These are phyloP conservation scores for Psilopogon haemacephalus DNA, from an alignment of 2,113 vertebrate genomes.

Conservation along the genomic window DNA sequence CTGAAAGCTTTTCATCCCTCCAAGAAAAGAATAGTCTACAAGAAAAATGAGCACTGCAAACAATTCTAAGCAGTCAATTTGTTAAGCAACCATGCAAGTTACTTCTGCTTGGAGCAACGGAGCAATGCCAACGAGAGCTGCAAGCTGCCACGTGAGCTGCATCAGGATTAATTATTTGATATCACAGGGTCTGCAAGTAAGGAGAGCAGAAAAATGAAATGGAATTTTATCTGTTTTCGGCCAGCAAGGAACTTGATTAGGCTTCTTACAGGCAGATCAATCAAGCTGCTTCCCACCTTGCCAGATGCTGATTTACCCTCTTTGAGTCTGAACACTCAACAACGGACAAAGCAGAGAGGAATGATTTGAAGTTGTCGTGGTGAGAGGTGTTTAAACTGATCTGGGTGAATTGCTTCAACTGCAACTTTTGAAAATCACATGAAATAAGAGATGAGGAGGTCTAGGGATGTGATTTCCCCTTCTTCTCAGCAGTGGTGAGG, in stretches of 20 bases:
- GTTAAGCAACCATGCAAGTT: constrained; percentile 20
- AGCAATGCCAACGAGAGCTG: not conserved
- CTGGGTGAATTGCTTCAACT: not conserved
- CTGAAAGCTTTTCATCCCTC: constrained; percentile 21
- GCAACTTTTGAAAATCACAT: not conserved
- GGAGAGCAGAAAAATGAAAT: constrained; percentile 23
- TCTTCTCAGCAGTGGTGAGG: too few species aligned
- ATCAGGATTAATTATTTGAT: constrained; percentile 54
- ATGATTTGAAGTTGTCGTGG: not conserved
- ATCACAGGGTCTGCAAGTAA: not conserved
- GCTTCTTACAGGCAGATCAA: not conserved
- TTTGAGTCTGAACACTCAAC: not conserved
- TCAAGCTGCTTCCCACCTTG: not conserved
- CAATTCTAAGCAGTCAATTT: constrained; percentile 58
- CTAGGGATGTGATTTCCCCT: too few species aligned
- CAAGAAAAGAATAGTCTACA: not conserved
- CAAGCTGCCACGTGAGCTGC: not conserved
- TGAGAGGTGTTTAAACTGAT: not conserved
- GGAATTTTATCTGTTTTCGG: not conserved
- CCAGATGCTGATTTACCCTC: not conserved
- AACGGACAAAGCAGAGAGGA: not conserved
- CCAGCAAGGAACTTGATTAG: not conserved
- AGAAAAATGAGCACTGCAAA: constrained; percentile 54
- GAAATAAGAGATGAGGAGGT: not conserved
- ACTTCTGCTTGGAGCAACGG: constrained; percentile 5